A percentile compares a stretch with the other conserved stretches of the same genome.
Conservation (phyloP, 2,113 vertebrate genomes). For the Leptodactylus fuscus region DNA sequence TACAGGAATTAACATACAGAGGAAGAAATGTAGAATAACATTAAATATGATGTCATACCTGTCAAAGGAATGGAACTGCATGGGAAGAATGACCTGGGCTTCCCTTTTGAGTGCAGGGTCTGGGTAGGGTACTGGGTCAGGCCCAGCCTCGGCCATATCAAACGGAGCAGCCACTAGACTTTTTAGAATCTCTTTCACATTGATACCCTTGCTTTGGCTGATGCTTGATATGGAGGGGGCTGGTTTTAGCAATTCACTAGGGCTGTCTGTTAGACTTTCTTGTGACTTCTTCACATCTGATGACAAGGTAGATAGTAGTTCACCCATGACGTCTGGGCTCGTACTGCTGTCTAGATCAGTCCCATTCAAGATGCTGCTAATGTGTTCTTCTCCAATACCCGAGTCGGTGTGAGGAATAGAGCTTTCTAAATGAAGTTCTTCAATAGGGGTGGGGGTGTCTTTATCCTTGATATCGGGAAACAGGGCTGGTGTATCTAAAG, state of each 20-base stretch:
- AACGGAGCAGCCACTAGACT: constrained; percentile 91
- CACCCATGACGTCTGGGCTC: constrained; percentile 81
- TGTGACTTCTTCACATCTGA: constrained; percentile 89
- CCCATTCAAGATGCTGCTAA: constrained; percentile 83
- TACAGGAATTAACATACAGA: not conserved
- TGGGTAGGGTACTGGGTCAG: constrained; percentile 85
- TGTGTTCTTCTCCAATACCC: constrained; percentile 87
- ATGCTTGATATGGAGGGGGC: constrained; percentile 85
- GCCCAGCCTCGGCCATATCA: constrained; percentile 84
- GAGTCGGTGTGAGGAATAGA: constrained; percentile 89
- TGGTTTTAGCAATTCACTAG: constrained; percentile 80
- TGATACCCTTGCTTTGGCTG: constrained; percentile 92
- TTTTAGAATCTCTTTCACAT: constrained; percentile 94
- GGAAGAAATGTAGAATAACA: not conserved
- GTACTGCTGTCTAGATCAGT: constrained; percentile 79
- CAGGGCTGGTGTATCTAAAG: constrained; percentile 80
- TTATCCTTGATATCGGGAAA: constrained; percentile 85
- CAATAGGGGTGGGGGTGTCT: constrained; percentile 75
- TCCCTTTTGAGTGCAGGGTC: constrained; percentile 89
- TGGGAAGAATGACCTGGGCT: constrained; percentile 85
- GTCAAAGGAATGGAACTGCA: constrained; percentile 99
- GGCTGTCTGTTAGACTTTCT: constrained; percentile 84
- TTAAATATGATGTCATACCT: constrained; percentile 77
- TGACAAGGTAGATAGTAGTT: constrained; percentile 86
- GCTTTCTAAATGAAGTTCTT: constrained; percentile 79